Percentiles rank a stretch among this genome's conserved stretches.
Conservation (phyloP, 1,140 invertebrate genomes). For the Halyomorpha halys region DNA sequence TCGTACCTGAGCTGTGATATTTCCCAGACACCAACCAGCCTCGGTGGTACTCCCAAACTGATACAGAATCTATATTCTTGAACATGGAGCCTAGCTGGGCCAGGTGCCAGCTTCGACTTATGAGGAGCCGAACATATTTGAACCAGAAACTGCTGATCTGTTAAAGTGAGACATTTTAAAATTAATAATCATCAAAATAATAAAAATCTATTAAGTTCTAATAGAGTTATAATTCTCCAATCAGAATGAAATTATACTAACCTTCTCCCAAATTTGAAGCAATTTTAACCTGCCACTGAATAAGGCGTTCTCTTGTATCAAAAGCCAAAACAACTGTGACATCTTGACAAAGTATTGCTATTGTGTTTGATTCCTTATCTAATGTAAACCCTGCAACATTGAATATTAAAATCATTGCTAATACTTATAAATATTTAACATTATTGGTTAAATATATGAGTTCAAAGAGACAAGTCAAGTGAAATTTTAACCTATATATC, state of each 20-base stretch:
- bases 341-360: slow-evolving; percentile 82
- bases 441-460: too few species aligned
- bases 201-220: too few species aligned
- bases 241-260: slow-evolving; percentile 35
- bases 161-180: not conserved
- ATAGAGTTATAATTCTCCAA: too few species aligned
- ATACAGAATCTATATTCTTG: slow-evolving; percentile 69
- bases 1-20: slow-evolving; percentile 60
- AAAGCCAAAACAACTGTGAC: slow-evolving; percentile 76
- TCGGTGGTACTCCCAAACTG: slow-evolving; percentile 66
- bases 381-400: slow-evolving; percentile 59
- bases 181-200: too few species aligned
- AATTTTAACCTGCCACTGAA: slow-evolving; percentile 80
- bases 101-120: slow-evolving; percentile 56
- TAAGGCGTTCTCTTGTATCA: slow-evolving; percentile 72
- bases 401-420: not conserved
- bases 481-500: too few species aligned
- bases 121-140: slow-evolving; percentile 62
- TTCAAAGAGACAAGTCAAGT: too few species aligned
- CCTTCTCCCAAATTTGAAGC: slow-evolving; percentile 69
- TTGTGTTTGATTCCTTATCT: slow-evolving; percentile 83
- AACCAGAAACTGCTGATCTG: slow-evolving; percentile 67
- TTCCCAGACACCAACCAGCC: slow-evolving; percentile 66
- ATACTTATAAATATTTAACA: not conserved
- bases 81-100: slow-evolving; percentile 67